Base-by-base conservation (phyloP, 1,140 invertebrate genomes). In the Lordiphosa clarofinis region DNA sequence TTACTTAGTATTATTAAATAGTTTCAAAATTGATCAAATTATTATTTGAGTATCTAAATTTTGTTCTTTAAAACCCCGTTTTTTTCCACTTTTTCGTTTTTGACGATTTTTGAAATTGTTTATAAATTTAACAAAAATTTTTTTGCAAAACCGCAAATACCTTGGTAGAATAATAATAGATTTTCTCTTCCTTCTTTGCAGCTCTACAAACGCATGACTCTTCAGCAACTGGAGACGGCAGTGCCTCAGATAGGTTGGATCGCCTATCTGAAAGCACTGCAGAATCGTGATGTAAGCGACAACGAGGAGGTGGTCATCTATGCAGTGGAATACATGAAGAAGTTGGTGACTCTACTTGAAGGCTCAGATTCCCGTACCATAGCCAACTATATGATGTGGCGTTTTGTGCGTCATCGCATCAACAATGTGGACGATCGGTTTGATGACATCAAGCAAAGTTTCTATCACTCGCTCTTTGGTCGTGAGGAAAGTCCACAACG, bases 361-460 rank as follows among this genome's bases (percentile, higher is more conserved):
- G 81, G 81, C 15, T 90, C 91, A 0, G 71, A 88, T 9, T 56
- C 90, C 0, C 89, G 89, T 64, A 89, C 90, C 3, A 73, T 95
- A 12, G 90, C 93, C 4, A 95, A 95, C 79, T 95, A 95, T 69
- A 84, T 95, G 42, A 89, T 97, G 9, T 97, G 96, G 96, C 91
- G 96, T 63, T 96, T 97, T 73, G 94, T 97, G 28, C 92, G 95
- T 58, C 94, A 96, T 82, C 91, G 96, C 64, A 93, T 97, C 9
- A 95, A 95, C 76, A 96, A 96, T 88, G 90, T 97, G 53, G 96
- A 96, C 61, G 92, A 94, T 76, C 90, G 95, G 31, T 97, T 96
- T 87, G 90, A 92, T 66, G 91, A 91, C 31, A 92, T 91, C 8
- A 93, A 93, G 68, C 92, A 93, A 89, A 92, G 91, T 31, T 95